Percentiles rank a stretch among this genome's conserved stretches.
phyloP scores from a whole-genome alignment of 2,113 vertebrate species.

The Spizaetus ornatus region DNA sequence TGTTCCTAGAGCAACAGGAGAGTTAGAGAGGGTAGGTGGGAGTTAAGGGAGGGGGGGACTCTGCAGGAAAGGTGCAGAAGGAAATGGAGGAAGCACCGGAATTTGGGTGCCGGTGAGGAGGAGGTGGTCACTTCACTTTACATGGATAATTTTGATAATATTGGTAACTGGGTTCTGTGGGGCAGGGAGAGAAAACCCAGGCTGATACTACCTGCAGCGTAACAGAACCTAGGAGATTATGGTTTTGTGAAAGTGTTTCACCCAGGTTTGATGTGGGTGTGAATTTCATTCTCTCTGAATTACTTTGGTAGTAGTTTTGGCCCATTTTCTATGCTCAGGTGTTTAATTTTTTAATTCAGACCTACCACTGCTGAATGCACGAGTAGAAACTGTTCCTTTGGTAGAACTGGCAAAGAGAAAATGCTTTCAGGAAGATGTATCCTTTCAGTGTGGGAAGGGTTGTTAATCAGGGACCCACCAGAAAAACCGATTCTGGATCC shows the following conservation, averaged over 20 bases:
- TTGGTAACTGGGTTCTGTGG: not conserved
- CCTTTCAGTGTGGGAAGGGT: not conserved
- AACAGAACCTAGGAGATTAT: not conserved
- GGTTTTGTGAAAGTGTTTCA: not conserved
- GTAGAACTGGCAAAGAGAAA: not conserved
- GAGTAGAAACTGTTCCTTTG: not conserved
- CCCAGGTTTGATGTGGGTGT: not conserved
- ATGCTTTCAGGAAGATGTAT: not conserved
- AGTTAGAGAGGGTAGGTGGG: not conserved
- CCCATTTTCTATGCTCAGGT: not conserved
- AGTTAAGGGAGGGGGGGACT: not conserved
- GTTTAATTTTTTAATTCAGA: not conserved
- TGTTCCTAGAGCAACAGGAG: not conserved
- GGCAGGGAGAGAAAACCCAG: not conserved
- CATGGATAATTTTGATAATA: not conserved
- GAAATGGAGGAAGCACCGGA: not conserved
- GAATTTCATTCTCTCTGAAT: not conserved
- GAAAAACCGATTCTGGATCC: not conserved
- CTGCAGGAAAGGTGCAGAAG: not conserved
- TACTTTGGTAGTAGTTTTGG: not conserved
- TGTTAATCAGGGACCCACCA: not conserved
- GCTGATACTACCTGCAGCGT: accelerated
- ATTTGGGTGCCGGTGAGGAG: not conserved
- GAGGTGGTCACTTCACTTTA: not conserved
- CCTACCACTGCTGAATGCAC: not conserved